These are phyloP conservation scores for Ptilonorhynchus violaceus DNA, from an alignment of 2,113 vertebrate genomes.

Conservation along the genomic window DNA sequence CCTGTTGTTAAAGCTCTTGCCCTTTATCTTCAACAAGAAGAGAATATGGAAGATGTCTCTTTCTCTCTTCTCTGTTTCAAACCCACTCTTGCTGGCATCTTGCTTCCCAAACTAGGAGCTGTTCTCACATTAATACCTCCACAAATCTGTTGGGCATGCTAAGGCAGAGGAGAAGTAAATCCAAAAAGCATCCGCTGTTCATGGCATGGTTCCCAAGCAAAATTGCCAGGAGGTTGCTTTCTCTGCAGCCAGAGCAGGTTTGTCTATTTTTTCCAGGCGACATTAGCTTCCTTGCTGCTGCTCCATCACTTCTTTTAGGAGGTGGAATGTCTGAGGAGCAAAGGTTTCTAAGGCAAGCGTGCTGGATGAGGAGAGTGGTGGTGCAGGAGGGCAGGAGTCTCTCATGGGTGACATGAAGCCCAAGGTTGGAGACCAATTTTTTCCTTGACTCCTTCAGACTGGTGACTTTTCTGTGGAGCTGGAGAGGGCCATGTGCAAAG, in stretches of 20 bases:
- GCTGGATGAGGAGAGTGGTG: not conserved
- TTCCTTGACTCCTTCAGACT: not conserved
- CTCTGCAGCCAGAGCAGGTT: not conserved
- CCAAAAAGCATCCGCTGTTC: not conserved
- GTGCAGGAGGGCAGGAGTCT: not conserved
- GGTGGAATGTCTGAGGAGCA: not conserved
- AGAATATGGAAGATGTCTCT: not conserved
- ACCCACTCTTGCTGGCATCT: rapidly evolving
- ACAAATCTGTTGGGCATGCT: not conserved
- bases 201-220: not conserved
- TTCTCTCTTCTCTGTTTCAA: not conserved
- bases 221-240: not conserved
- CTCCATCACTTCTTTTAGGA: not conserved
- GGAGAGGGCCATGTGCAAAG: not conserved
- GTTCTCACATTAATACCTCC: not conserved
- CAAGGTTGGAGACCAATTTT: not conserved
- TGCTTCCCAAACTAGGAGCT: not conserved
- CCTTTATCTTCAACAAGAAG: not conserved
- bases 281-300: not conserved
- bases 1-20: not conserved
- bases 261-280: not conserved
- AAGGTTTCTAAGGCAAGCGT: not conserved
- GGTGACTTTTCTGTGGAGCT: not conserved
- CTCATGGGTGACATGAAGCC: not conserved
- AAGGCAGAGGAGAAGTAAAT: not conserved